These are phyloP conservation scores for Cinara cedri DNA, from an alignment of 2,888 invertebrate species.

Conservation along the genomic window DNA sequence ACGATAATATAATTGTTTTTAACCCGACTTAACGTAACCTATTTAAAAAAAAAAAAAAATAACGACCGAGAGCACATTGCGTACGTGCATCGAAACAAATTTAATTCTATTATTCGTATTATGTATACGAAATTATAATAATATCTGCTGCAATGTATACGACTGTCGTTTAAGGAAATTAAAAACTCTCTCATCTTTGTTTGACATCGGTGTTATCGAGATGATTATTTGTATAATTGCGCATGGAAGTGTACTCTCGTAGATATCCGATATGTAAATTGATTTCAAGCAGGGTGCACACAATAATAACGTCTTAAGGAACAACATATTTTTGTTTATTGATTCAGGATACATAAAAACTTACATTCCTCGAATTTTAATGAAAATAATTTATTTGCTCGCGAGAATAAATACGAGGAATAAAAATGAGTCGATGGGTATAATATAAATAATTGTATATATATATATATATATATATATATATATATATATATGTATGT, in stretches of 20 bases:
- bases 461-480: no score
- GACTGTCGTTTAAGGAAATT: conserved; percentile 19
- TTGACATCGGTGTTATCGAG: conserved; percentile 15
- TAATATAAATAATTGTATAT: no score
- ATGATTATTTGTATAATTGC: conserved; percentile 28
- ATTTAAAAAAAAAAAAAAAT: no score
- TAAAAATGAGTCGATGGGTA: conserved; percentile 15
- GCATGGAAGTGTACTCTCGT: conserved; percentile 32
- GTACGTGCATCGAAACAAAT: no score
- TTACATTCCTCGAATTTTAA: conserved; percentile 7
- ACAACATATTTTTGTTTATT: conserved; percentile 9
- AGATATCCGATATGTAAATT: conserved; percentile 42
- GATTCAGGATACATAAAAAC: conserved; percentile 1
- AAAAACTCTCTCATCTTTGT: conserved; percentile 12
- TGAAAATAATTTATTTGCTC: conserved; percentile 19
- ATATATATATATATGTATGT: no score
- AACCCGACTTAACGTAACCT: no score
- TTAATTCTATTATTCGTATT: no score
- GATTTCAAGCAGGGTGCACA: neutral
- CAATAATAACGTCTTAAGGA: neutral
- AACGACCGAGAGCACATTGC: no score
- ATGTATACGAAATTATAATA: no score
- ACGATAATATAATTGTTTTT: no score
- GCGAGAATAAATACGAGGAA: conserved; percentile 24
- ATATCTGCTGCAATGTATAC: neutral